phyloP scores from a whole-genome alignment of 2,113 vertebrate species.

The Nyctibius bracteatus region DNA sequence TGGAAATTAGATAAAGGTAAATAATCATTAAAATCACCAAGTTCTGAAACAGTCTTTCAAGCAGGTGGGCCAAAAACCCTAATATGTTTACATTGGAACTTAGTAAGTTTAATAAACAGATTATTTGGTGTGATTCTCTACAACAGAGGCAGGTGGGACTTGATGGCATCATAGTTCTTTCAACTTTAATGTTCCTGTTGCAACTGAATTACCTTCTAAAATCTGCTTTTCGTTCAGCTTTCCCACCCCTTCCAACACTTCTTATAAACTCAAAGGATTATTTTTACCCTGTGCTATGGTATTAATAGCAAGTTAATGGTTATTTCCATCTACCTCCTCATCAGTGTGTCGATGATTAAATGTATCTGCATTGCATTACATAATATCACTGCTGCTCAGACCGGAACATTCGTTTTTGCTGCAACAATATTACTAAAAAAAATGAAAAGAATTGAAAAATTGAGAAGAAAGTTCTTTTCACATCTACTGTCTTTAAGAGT shows the following conservation, averaged over 20 bases:
- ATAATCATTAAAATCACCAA: neutral
- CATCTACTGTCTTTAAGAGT: neutral
- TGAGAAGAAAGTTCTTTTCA: neutral
- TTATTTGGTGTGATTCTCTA: neutral
- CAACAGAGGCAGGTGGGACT: neutral
- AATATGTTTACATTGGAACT: neutral
- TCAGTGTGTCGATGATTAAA: conserved; percentile 23
- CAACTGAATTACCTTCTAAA: neutral
- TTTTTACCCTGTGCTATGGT: conserved; percentile 15
- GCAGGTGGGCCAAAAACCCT: neutral
- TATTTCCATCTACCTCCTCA: conserved; percentile 32
- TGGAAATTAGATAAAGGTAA: neutral
- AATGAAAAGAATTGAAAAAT: neutral
- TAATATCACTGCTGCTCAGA: neutral
- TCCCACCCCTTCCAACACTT: neutral
- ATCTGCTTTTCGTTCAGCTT: neutral
- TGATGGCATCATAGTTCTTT: neutral
- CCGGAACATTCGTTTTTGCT: neutral
- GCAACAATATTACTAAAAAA: neutral
- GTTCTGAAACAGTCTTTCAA: neutral
- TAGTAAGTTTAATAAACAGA: neutral
- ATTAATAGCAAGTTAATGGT: conserved; percentile 35
- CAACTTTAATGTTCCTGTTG: neutral
- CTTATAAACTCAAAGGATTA: neutral
- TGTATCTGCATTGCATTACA: neutral